Conservation (phyloP, 2,888 invertebrate genomes). For the Heteromurus nitidus region DNA sequence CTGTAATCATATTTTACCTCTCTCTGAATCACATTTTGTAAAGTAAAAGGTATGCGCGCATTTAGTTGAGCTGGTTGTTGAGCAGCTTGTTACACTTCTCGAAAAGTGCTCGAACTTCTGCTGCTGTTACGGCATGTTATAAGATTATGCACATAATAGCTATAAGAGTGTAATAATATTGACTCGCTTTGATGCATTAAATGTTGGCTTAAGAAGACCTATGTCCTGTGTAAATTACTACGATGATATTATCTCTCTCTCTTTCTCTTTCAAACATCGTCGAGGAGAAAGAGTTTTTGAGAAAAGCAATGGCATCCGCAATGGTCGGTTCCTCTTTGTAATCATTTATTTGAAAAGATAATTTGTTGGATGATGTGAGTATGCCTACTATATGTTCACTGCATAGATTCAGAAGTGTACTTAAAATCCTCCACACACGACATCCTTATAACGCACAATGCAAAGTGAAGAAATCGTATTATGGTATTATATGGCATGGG, state of each 20-base stretch:
- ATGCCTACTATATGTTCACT: not conserved
- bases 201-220: constrained; percentile 56
- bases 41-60: too few relatives aligned
- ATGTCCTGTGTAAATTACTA: constrained; percentile 43
- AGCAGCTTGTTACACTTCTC: constrained; percentile 13
- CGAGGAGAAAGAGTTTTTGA: not conserved
- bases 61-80: not conserved
- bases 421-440: too few relatives aligned
- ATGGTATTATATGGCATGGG: too few relatives aligned
- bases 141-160: constrained; percentile 42
- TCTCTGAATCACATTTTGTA: too few relatives aligned
- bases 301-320: constrained; percentile 33
- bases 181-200: constrained; percentile 41
- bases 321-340: constrained; percentile 62
- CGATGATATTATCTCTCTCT: constrained; percentile 51
- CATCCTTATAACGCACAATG: not conserved
- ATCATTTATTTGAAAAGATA: constrained; percentile 65
- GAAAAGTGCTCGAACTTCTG: not conserved
- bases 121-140: constrained; percentile 28
- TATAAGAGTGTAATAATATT: constrained; percentile 21
- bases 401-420: not conserved
- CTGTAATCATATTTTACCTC: too few relatives aligned
- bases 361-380: constrained; percentile 49
- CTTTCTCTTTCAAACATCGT: constrained; percentile 19
- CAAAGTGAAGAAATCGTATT: constrained; percentile 9